Base-by-base conservation (phyloP, 2,888 invertebrate species). In the Oscheius sp. region DNA sequence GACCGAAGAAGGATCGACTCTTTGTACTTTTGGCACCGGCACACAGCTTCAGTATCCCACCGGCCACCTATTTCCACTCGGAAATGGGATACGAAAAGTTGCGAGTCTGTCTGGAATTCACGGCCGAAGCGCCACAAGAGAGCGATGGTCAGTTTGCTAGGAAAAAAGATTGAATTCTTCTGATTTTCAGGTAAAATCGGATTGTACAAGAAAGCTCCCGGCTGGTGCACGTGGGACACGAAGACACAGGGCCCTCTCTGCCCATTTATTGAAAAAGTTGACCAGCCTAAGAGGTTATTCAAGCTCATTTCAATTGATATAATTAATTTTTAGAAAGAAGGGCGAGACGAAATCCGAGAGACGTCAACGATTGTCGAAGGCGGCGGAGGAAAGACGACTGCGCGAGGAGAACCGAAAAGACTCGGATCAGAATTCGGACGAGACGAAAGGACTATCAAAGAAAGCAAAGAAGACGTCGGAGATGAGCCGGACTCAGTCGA, bases 1-100 rank as follows among this genome's bases (percentile, higher is more conserved):
- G 82, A 52, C 77, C 76, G 2, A 78, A 69, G 23, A 80, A 82
- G 63, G 78, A 80, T 64, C 77, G 80, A 21, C 49, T 81, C 12
- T 76, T 73, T 69, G 69, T 82, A 23, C 63, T 72, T 0, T 23
- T 82, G 46, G 75, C 79, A 6, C 79, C 79, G 0, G 63, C 75
- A 43, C 58, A 78, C 53, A 76, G 78, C 49, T 74, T 75, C 41
- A 77, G 77, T 0, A 72, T 77, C 43, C 52, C 77, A 0, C 79
- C 81, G n/a, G 75, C 75, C 23, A 72, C 78, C n/a, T 70, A 76
- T 29, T 82, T 82, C 59, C 75, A 79, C 43, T 69, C 76, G 55
- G 77, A 76, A 21, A 46, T 45, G 45, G 29, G 52, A 16, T 52
- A 66, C 16, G 35, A 66, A 13, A 66, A 66, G 21, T 29, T 66